Percentiles rank a stretch among this genome's conserved stretches.
Conservation (phyloP, 1,140 invertebrate genomes). For the Ceratitis capitata region DNA sequence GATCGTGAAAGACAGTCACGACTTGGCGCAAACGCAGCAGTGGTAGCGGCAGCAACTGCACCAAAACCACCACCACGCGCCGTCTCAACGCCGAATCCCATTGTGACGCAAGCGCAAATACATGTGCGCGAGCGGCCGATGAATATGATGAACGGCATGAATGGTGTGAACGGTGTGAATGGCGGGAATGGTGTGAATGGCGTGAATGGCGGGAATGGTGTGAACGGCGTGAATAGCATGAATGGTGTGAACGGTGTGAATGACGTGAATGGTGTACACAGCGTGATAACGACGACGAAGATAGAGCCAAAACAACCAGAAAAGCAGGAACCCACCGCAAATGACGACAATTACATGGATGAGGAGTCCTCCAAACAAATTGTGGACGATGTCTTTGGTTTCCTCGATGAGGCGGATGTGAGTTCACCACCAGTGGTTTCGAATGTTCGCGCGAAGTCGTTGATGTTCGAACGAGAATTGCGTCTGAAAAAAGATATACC, state of each 20-base stretch:
- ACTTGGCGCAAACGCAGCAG: slow-evolving; percentile 66
- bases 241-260: not conserved
- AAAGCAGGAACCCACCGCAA: not conserved
- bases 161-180: not conserved
- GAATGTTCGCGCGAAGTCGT: slow-evolving; percentile 63
- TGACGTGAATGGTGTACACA: not conserved
- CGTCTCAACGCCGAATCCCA: not conserved
- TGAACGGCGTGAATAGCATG: not conserved
- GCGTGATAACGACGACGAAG: not conserved
- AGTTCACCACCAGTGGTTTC: slow-evolving; percentile 53
- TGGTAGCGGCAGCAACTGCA: not conserved
- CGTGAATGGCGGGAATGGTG: not conserved
- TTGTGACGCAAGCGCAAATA: not conserved
- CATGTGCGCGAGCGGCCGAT: not conserved
- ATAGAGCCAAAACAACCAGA: not conserved
- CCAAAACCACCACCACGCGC: not conserved
- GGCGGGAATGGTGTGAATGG: not conserved
- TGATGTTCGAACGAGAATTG: slow-evolving; percentile 60
- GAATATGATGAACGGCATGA: not conserved
- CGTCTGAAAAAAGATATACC: slow-evolving; percentile 57
- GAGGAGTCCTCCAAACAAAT: slow-evolving; percentile 69
- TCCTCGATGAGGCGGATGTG: slow-evolving; percentile 68
- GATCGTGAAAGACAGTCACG: slow-evolving; percentile 77
- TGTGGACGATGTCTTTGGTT: slow-evolving; percentile 67
- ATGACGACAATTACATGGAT: slow-evolving; percentile 46